Evolutionary conservation across 2,797 vertebrate genomes (phyloP).

Genomic region (Dryobates pubescens): DNA sequence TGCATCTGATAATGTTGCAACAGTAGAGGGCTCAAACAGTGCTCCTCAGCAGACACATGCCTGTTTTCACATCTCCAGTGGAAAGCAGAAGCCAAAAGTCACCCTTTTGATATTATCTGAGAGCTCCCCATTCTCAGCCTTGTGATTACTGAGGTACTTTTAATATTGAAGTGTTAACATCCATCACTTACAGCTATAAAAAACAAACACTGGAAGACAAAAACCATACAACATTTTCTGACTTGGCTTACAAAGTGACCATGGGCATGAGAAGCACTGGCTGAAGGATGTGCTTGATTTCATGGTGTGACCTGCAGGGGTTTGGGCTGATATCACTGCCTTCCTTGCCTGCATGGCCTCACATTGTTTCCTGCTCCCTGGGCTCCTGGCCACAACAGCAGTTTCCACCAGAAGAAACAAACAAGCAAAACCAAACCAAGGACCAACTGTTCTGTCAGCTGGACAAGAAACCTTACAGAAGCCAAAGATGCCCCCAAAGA

Average conservation of each 20-base stretch:
- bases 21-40: not conserved
- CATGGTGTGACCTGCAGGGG: not conserved
- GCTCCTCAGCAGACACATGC: fast-evolving
- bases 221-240: not conserved
- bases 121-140: not conserved
- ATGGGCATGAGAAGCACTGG: not conserved
- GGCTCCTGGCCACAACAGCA: not conserved
- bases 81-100: not conserved
- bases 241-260: not conserved
- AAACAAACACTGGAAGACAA: not conserved
- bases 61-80: not conserved
- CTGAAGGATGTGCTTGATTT: not conserved
- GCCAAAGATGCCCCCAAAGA: not conserved
- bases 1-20: not conserved
- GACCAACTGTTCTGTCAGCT: not conserved
- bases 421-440: not conserved
- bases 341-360: not conserved
- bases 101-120: not conserved
- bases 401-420: not conserved
- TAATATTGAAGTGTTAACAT: not conserved
- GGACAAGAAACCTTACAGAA: not conserved
- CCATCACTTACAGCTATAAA: not conserved
- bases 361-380: not conserved
- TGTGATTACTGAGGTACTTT: not conserved
- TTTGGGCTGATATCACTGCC: not conserved